These are phyloP conservation scores for Mesoligia furuncula DNA, from an alignment of 2,888 invertebrate species.

Conservation along the genomic window DNA sequence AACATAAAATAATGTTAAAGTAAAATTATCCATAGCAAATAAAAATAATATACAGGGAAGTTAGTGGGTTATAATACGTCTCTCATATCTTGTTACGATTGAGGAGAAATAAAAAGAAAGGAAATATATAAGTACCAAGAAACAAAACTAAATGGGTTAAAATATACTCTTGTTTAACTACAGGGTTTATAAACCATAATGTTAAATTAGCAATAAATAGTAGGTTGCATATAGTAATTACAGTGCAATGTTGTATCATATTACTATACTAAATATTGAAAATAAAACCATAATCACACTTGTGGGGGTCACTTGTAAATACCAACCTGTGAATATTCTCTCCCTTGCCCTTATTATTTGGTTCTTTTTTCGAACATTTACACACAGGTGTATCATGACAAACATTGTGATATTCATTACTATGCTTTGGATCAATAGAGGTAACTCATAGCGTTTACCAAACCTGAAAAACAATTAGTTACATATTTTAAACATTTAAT, in stretches of 20 bases:
- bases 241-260: constrained; percentile 42
- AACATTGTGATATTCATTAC: constrained; percentile 99
- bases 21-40: constrained; percentile 69
- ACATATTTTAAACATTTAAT: neutral
- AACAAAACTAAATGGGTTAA: constrained; percentile 45
- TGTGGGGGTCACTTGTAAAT: constrained; percentile 42
- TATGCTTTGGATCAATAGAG: constrained; percentile 98
- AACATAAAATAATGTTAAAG: constrained; percentile 86
- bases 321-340: constrained; percentile 95
- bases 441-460: constrained; percentile 98
- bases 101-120: constrained; percentile 46
- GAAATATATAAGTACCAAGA: constrained; percentile 55
- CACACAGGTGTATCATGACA: constrained; percentile 98
- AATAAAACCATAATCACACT: constrained; percentile 40
- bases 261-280: constrained; percentile 28
- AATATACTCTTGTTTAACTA: constrained; percentile 36
- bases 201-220: constrained; percentile 49
- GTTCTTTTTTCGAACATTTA: constrained; percentile 95
- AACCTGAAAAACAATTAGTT: constrained; percentile 93
- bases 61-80: constrained; percentile 57
- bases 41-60: constrained; percentile 71
- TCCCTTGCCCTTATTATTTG: constrained; percentile 94
- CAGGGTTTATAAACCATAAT: constrained; percentile 41
- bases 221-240: constrained; percentile 49
- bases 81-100: constrained; percentile 41